Base-by-base conservation (phyloP, 2,888 invertebrate species). In the Taphrorychus bicolor region DNA sequence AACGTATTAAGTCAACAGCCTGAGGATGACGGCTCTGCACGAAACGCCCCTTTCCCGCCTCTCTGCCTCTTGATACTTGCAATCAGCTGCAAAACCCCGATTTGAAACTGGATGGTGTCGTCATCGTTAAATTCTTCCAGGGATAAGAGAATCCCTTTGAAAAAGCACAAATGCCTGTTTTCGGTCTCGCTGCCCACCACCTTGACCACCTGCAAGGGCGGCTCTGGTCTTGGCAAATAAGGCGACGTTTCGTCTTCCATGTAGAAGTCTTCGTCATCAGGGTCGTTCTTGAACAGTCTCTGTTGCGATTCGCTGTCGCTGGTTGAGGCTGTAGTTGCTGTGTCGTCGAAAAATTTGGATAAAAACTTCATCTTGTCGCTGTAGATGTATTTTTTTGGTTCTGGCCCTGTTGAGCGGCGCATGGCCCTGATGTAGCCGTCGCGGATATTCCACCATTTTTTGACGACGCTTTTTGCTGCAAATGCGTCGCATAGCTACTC, bases 141-240 rank as follows among this genome's bases (percentile, higher is more conserved):
- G 5, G 52, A 53, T 4, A 23, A 23, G 3, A 53, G 52, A n/a
- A 53, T 23, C 3, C 52, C 52, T 22, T 53, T 53, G 23, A 53
- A 53, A 23, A 53, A 53, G 5, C 11, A 53, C 24, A 53, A 3
- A n/a, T 53, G 52, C 7, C 52, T 5, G n/a, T 22, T 23, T 5
- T 53, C 52, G n/a, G n/a, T n/a, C n/a, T n/a, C n/a, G n/a, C n/a
- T n/a, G n/a, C n/a, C n/a, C n/a, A n/a, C n/a, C n/a, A n/a, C n/a
- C n/a, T n/a, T n/a, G n/a, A n/a, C n/a, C n/a, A n/a, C n/a, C n/a
- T n/a, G n/a, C n/a, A n/a, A n/a, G n/a, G n/a, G n/a, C n/a, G n/a
- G n/a, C n/a, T n/a, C n/a, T n/a, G n/a, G n/a, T n/a, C n/a, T n/a
- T n/a, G n/a, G n/a, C n/a, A n/a, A n/a, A n/a, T n/a, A n/a, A n/a